Evolutionary conservation across 2,113 vertebrate genomes (phyloP).

Genomic region (Apistogramma diplotaenia): DNA sequence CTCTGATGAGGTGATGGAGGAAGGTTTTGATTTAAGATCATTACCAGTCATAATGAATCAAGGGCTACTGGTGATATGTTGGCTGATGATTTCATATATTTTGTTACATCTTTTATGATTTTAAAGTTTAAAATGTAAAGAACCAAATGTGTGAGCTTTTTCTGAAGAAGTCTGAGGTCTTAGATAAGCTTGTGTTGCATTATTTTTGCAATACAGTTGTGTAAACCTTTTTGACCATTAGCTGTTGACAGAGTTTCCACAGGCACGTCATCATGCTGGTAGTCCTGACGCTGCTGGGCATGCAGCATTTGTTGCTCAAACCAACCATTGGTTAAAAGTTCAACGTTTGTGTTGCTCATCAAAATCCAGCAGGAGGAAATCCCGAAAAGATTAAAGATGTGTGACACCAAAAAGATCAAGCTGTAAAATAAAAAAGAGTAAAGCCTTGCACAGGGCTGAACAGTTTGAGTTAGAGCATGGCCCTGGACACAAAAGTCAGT

Average conservation of each 20-base stretch:
- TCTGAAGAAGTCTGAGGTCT: not conserved
- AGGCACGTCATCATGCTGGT: not conserved
- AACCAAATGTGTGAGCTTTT: not conserved
- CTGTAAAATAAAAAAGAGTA: not conserved
- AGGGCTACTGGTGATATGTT: not conserved
- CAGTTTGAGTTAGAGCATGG: not conserved
- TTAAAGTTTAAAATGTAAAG: not conserved
- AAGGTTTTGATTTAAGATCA: not conserved
- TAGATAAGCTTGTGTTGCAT: not conserved
- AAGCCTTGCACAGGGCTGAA: not conserved
- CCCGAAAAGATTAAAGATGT: not conserved
- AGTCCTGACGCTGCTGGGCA: not conserved
- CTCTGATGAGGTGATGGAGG: not conserved
- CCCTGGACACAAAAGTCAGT: not conserved
- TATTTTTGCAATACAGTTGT: not conserved
- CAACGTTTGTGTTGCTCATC: not conserved
- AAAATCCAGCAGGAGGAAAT: not conserved
- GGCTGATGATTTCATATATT: not conserved
- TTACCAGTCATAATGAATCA: not conserved
- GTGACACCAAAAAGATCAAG: not conserved
- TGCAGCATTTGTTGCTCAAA: not conserved
- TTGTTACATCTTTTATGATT: not conserved
- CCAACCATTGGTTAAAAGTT: not conserved
- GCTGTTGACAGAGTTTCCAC: slow-evolving; percentile 13
- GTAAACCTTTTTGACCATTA: not conserved